Evolutionary conservation across 2,888 invertebrate species (phyloP).

Genomic region (Amphipoea oculea): DNA sequence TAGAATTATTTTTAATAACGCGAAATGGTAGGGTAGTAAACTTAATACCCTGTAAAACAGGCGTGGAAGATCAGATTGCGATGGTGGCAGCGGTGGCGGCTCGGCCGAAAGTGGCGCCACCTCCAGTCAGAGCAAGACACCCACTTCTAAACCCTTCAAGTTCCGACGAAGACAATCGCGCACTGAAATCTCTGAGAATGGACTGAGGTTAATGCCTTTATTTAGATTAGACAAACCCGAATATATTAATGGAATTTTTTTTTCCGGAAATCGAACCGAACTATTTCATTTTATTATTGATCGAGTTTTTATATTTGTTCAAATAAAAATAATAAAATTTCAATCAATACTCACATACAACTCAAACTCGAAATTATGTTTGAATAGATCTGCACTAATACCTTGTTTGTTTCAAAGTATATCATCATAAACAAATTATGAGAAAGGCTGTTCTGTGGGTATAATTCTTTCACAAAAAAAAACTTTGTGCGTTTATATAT

Average conservation of each 20-base stretch:
- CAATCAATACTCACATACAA: conserved; percentile 7
- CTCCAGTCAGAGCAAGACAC: conserved; percentile 84
- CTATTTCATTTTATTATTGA: neutral
- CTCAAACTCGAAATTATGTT: neutral
- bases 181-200: conserved; percentile 80
- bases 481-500: neutral
- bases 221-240: conserved; percentile 20
- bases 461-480: neutral
- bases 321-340: conserved; percentile 1
- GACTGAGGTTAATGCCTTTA: conserved; percentile 76
- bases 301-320: neutral
- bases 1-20: neutral
- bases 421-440: neutral
- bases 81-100: conserved; percentile 85
- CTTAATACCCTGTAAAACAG: conserved; percentile 65
- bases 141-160: conserved; percentile 81
- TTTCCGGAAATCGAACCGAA: neutral
- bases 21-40: conserved; percentile 16
- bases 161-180: conserved; percentile 83
- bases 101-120: conserved; percentile 88
- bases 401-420: conserved; percentile 14
- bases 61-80: conserved; percentile 83
- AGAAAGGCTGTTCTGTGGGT: neutral
- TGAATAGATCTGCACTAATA: neutral
- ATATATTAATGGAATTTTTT: neutral